These are phyloP conservation scores for Neodontobutis hainanensis DNA, from an alignment of 2,113 vertebrate genomes.

Conservation along the genomic window DNA sequence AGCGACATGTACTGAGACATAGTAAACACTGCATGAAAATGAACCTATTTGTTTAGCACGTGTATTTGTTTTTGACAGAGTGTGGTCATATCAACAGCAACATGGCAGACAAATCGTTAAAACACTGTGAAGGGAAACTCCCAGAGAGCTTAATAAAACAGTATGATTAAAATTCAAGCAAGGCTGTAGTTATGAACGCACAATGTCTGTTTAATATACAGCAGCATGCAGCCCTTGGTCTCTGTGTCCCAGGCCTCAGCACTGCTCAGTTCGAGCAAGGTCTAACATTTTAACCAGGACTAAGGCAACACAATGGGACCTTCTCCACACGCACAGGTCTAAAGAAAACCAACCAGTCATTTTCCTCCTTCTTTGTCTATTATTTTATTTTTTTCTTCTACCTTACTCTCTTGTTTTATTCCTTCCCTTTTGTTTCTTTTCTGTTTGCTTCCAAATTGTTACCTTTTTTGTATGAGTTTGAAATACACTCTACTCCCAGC, in stretches of 20 bases:
- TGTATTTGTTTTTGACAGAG: constrained; percentile 33
- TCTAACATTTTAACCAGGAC: constrained; percentile 61
- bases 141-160: constrained; percentile 74
- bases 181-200: constrained; percentile 63
- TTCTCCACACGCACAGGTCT: constrained; percentile 16
- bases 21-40: not conserved
- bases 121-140: constrained; percentile 57
- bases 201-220: constrained; percentile 71
- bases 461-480: too few relatives aligned
- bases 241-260: constrained; percentile 62
- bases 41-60: constrained; percentile 41
- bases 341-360: constrained; percentile 19
- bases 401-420: constrained; percentile 16
- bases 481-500: too few relatives aligned
- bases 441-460: not conserved
- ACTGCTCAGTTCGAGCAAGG: constrained; percentile 54
- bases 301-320: constrained; percentile 50
- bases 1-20: not conserved
- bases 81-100: constrained; percentile 34
- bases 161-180: constrained; percentile 76
- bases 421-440: constrained; percentile 12
- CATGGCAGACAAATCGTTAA: constrained; percentile 66
- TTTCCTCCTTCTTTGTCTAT: not conserved
- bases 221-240: constrained; percentile 60
- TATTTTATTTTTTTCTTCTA: constrained; percentile 2